These are phyloP conservation scores for Myrmecobius fasciatus DNA, from an alignment of 2,113 vertebrate species.

Conservation along the genomic window DNA sequence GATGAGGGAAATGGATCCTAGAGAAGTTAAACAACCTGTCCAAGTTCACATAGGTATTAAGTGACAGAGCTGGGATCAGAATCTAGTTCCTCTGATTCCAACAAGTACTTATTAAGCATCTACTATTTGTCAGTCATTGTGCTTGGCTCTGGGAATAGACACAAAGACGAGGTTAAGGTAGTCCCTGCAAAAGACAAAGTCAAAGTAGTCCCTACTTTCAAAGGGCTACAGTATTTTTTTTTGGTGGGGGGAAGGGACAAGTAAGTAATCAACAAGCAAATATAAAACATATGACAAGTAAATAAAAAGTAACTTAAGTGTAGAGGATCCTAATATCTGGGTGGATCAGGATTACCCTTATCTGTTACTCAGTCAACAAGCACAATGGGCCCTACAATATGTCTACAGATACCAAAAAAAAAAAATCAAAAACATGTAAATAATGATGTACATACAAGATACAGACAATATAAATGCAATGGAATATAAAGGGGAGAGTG, in stretches of 20 bases:
- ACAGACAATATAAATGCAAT: background rate
- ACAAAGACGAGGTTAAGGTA: background rate
- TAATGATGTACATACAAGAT: background rate
- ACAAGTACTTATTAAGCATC: background rate
- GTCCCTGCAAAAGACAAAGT: too few species aligned
- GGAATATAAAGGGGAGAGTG: background rate
- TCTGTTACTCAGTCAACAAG: background rate
- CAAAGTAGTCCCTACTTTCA: background rate
- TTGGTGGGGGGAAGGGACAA: background rate
- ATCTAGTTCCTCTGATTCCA: background rate
- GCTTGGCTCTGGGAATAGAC: background rate
- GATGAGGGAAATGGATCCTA: background rate
- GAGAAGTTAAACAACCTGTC: background rate
- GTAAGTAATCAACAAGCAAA: background rate
- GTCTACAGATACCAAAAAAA: background rate
- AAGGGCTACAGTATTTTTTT: background rate
- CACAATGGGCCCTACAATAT: background rate
- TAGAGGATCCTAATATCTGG: background rate
- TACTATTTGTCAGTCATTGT: background rate
- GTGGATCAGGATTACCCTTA: background rate
- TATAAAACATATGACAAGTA: background rate
- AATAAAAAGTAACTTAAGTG: background rate
- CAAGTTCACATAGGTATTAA: background rate
- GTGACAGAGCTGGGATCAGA: background rate
- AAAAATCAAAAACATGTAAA: background rate